Conservation (phyloP, 1,140 invertebrate genomes). For the Camponotus pennsylvanicus region DNA sequence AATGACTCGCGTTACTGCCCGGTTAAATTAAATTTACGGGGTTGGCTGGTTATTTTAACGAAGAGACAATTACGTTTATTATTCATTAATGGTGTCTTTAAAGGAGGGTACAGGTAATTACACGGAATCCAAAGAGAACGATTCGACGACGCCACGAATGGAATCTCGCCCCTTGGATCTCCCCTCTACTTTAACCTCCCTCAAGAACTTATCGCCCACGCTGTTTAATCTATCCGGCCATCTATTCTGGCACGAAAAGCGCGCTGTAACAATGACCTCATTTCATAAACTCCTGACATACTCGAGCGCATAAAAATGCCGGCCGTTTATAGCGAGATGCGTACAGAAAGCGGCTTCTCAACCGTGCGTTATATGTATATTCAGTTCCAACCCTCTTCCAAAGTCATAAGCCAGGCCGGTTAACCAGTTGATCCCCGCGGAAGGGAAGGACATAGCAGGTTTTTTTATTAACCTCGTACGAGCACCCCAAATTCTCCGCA, state of each 20-base stretch:
- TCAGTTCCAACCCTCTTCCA: background rate
- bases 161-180: background rate
- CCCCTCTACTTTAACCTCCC: background rate
- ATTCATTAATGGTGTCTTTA: background rate
- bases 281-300: slow-evolving; percentile 39
- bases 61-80: too few species aligned
- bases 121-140: background rate
- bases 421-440: background rate
- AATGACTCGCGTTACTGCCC: background rate
- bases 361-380: background rate
- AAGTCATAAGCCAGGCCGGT: slow-evolving; percentile 16
- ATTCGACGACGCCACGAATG: background rate
- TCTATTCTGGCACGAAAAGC: slow-evolving; percentile 11
- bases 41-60: too few species aligned
- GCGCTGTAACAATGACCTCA: slow-evolving; percentile 47
- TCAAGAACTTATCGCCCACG: background rate
- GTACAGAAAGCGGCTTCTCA: slow-evolving; percentile 47
- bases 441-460: background rate
- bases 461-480: background rate
- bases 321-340: slow-evolving; percentile 18
- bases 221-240: slow-evolving; percentile 20
- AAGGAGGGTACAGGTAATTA: background rate
- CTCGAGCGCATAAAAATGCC: slow-evolving; percentile 42
- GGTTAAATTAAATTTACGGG: too few species aligned
- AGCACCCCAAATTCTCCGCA: background rate